phyloP scores from a whole-genome alignment of 2,113 vertebrate species.

The Chloropsis hardwickii region DNA sequence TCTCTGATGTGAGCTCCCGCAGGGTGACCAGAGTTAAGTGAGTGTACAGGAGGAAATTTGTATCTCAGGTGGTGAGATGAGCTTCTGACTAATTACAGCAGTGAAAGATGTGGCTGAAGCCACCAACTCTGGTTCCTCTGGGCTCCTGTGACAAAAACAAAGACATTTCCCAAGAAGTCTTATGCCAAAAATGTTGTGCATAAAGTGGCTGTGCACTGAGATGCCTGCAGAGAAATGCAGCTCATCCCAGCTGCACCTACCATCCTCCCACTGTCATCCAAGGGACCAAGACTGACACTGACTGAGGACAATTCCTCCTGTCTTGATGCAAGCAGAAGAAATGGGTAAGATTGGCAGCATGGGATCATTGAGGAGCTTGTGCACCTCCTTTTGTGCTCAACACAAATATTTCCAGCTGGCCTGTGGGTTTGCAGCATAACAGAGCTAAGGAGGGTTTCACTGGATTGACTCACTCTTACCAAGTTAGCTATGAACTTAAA shows the following conservation, averaged over 20 bases:
- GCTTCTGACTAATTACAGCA: not conserved
- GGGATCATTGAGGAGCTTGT: not conserved
- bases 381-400: not conserved
- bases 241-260: not conserved
- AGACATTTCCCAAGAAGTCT: not conserved
- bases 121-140: rapidly evolving
- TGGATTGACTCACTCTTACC: not conserved
- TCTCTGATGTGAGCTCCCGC: not conserved
- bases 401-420: not conserved
- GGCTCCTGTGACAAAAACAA: not conserved
- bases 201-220: not conserved
- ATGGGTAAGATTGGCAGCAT: not conserved
- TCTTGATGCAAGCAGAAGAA: not conserved
- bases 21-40: not conserved
- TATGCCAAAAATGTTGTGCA: not conserved
- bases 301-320: not conserved
- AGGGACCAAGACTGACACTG: not conserved
- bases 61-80: not conserved
- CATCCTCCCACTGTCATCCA: not conserved
- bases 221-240: not conserved
- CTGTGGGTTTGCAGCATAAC: not conserved
- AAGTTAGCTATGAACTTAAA: not conserved
- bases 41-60: not conserved
- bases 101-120: not conserved
- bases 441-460: not conserved